These are phyloP conservation scores for Caenorhabditis sulstoni DNA, from an alignment of 2,888 invertebrate genomes.

Conservation along the genomic window DNA sequence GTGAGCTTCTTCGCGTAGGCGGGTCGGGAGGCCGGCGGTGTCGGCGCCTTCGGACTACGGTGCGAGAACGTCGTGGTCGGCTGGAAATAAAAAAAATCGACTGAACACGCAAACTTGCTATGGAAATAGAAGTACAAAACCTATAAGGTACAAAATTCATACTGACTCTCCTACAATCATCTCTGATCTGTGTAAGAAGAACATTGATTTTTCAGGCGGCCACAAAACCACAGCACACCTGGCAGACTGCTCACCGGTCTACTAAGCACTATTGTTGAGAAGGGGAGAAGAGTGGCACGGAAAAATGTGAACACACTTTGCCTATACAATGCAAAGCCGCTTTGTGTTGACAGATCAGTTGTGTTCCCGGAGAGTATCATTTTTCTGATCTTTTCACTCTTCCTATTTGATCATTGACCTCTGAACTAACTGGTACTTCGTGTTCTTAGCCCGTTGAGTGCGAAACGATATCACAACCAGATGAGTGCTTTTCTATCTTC, in stretches of 20 bases:
- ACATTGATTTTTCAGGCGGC: neutral
- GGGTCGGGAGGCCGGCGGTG: constrained; percentile 50
- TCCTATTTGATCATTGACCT: neutral
- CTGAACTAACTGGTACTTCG: neutral
- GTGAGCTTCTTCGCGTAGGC: constrained; percentile 57
- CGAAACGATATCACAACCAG: constrained; percentile 6
- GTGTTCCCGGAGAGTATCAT: constrained; percentile 2
- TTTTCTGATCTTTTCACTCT: neutral
- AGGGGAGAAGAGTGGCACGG: neutral
- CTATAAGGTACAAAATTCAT: neutral
- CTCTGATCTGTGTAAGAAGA: neutral
- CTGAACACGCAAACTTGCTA: too few species aligned
- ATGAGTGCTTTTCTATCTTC: constrained; percentile 10
- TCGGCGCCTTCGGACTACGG: constrained; percentile 29
- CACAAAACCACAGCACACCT: neutral
- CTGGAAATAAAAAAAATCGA: too few species aligned
- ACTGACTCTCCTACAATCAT: neutral
- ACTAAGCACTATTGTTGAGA: constrained; percentile 12
- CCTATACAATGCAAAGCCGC: neutral
- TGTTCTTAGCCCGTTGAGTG: neutral
- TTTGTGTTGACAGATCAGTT: neutral
- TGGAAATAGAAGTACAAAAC: too few species aligned
- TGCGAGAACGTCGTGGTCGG: constrained; percentile 49
- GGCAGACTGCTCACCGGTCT: constrained; percentile 2
- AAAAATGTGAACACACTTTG: neutral